These are phyloP conservation scores for Diorhabda carinulata DNA, from an alignment of 1,140 invertebrate species.

Conservation along the genomic window DNA sequence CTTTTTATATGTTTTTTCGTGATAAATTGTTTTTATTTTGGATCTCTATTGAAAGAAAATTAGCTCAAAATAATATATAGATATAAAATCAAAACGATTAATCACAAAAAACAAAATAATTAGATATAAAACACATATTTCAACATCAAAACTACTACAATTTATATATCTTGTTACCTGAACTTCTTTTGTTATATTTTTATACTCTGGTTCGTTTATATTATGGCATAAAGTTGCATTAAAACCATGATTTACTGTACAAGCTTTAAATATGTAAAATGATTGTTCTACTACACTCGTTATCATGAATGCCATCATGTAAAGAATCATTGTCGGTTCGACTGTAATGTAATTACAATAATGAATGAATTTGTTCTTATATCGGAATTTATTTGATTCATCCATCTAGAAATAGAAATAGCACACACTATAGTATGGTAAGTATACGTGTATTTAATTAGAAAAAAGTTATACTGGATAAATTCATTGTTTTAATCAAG, in stretches of 20 bases:
- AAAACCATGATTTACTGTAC: conserved; percentile 63
- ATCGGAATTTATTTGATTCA: background rate
- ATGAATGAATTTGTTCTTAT: conserved; percentile 11
- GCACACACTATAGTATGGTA: no score
- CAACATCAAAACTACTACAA: conserved; percentile 19
- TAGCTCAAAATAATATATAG: no score
- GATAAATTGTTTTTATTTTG: no score
- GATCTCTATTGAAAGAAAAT: no score
- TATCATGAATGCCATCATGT: conserved; percentile 76
- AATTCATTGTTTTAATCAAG: no score
- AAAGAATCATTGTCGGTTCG: conserved; percentile 73
- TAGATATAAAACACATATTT: conserved; percentile 7
- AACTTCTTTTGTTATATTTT: conserved; percentile 57
- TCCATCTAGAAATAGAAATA: background rate
- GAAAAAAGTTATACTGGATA: no score
- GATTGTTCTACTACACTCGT: conserved; percentile 73
- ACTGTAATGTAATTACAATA: conserved; percentile 55
- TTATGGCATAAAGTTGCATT: conserved; percentile 62
- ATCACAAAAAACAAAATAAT: background rate
- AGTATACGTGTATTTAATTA: no score
- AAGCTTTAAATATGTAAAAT: conserved; percentile 70
- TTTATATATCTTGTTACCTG: conserved; percentile 51
- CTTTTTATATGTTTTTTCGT: no score
- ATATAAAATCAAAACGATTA: no score
- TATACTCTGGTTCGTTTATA: conserved; percentile 51